Base-by-base conservation (phyloP, 1,140 invertebrate species). In the Coelopa frigida region DNA sequence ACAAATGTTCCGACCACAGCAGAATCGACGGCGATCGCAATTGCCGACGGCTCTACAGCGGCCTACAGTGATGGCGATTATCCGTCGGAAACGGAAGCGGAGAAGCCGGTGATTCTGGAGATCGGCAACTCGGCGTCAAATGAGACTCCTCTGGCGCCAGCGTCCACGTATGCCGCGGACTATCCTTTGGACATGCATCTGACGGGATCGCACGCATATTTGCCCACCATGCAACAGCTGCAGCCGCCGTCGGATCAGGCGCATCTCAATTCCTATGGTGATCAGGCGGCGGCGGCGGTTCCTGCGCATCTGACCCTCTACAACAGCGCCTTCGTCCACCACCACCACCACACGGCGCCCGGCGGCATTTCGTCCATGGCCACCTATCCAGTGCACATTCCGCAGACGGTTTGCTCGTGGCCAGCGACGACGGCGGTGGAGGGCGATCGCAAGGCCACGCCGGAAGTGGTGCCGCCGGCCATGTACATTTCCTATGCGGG, bases 371-470 rank as follows among this genome's bases (percentile, higher is more conserved):
- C 20, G 18, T 20, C 36, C 21, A 29, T 31, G 15, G 5, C 11
- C 27, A 15, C 27, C 49, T 50, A 46, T 44, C 1, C 49, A 5
- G 12, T 22, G 14, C 44, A 51, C 23, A 67, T 67, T 35, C 63
- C 62, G 4, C 59, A 66, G 44, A 54, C 62, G 0, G 62, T 66
- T 21, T 56, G 53, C 33, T 53, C 65, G 49, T 66, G 62, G 62
- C 53, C 58, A 24, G 38, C 44, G 3, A 41, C 39, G 4, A 29
- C 37, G 3, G 40, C 46, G 8, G 21, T 14, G 14, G 27, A 27
- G 7, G 35, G 8, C 17, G 15, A 26, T 41, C 14, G 24, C 10
- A 45, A 44, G 36, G 22, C 29, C 11, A 5, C 17, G 10, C 7
- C 48, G 5, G 62, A 67, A 10, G 42, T 66, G 4, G 63, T 67